Evolutionary conservation across 2,797 vertebrate species (phyloP), one percentile per base, ranked within the genome.

Genomic region (Macropus fuliginosus): DNA sequence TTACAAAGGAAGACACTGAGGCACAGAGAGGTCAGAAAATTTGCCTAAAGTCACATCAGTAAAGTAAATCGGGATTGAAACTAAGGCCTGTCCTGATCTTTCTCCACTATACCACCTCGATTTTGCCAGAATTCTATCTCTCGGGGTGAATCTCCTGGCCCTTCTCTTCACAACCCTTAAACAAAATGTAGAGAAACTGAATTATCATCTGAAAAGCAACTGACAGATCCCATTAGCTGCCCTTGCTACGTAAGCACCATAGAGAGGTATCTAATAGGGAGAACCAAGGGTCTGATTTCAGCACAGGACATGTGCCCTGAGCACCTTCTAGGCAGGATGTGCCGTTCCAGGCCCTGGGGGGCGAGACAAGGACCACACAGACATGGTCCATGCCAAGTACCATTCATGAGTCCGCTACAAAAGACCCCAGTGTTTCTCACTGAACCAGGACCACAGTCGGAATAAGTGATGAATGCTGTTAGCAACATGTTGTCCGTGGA

Each of bases 151-250:
- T 46, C 21, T 81, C n/a, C n/a, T 10, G 16, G 14, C 2, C 56
- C 94, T 93, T 93, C 50, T 50, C 56, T 95, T 40, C 1, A 54
- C 18, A 13, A 34, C 46, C 54, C 52, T n/a, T 21, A 59, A 96
- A 92, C 16, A 90, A 95, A 93, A 91, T 31, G 3, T 50, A 93
- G 55, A 91, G 21, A 46, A 66, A 95, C 89, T 16, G 34, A 2
- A 46, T 62, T 55, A n/a, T 94, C 40, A 66, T 46, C 81, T 91
- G 4, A n/a, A 91, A 24, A 10, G 27, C 81, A 9, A 46, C 56
- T 92, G 90, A 93, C 89, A 91, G 90, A 55, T 56, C 54, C 55
- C n/a, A 10, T 0, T 29, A 55, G 40, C 54, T 57, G 16, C 21
- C 40, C 81, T 46, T 46, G 21, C 8, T 50, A 27, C 14, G 9